phyloP scores from a whole-genome alignment of 1,140 invertebrate genomes.

The Leucophenga varia region DNA sequence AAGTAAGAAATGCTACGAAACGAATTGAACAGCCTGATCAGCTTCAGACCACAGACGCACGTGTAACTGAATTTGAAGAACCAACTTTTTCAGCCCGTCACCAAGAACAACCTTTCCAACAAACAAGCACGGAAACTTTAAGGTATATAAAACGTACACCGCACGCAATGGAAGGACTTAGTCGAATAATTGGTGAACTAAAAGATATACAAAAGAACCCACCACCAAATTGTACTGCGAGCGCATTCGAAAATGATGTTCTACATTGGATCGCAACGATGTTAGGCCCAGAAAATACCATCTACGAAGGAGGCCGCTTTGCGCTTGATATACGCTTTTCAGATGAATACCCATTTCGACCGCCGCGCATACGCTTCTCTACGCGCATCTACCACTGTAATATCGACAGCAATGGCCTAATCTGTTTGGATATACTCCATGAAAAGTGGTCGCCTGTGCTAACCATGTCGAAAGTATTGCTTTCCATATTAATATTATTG shows the following conservation, averaged over 20 bases:
- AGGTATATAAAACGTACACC: too few relatives aligned
- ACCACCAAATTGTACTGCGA: constrained; percentile 32
- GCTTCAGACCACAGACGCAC: too few relatives aligned
- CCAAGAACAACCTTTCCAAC: too few relatives aligned
- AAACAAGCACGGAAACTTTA: too few relatives aligned
- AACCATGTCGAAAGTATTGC: constrained; percentile 31
- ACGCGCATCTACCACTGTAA: constrained; percentile 73
- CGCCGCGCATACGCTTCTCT: constrained; percentile 70
- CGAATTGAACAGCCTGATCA: too few relatives aligned
- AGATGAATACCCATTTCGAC: constrained; percentile 56
- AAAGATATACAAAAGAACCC: constrained; percentile 12
- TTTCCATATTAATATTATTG: constrained; percentile 36
- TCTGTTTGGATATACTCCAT: constrained; percentile 34
- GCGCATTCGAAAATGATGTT: constrained; percentile 21
- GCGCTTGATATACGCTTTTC: constrained; percentile 34
- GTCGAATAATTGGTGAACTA: not conserved
- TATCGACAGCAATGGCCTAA: constrained; percentile 32
- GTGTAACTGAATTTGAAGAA: too few relatives aligned
- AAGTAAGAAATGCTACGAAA: too few relatives aligned
- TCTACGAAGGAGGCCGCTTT: constrained; percentile 34
- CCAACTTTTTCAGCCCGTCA: too few relatives aligned
- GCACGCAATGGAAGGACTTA: too few relatives aligned
- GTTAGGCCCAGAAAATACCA: constrained; percentile 21
- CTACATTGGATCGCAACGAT: constrained; percentile 27
- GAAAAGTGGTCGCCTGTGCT: constrained; percentile 41